Base-by-base conservation (phyloP, 2,888 invertebrate species). In the Alloscopus bannaensis region DNA sequence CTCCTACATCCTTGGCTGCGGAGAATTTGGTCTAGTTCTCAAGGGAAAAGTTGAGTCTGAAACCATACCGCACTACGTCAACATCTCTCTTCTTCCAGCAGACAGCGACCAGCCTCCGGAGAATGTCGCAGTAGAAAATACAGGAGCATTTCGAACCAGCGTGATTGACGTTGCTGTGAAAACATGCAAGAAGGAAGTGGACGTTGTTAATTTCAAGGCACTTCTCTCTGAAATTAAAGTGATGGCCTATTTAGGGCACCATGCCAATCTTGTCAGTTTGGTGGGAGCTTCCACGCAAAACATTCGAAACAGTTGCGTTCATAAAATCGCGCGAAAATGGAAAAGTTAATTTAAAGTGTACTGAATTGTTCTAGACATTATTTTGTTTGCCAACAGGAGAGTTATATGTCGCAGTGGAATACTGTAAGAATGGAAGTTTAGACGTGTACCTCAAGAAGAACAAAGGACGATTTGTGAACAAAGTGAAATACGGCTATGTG, bases 171-270 rank as follows among this genome's bases (percentile, higher is more conserved):
- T 83, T 3, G 83, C 83, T 1, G 72, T 83, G 2, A 83, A 83
- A 59, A 70, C 72, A 8, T 66, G 72, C 28, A 79, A 77, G 22
- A 71, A 52, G 24, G 65, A 70, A 55, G 50, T 76, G 26, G 81
- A 76, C 16, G 66, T 76, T 8, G 20, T n/a, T 6, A 68, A 62
- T 29, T 83, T 83, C 60, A 83, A 83, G 45, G 73, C 80, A 3
- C 45, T 83, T 42, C 73, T 83, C 0, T 72, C 80, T 20, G 83
- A 83, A 73, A 45, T 83, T 2, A 83, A 83, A 64, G 79, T 83
- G 18, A 83, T 83, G 83, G 76, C 77, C 6, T 47, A 77, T 55
- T 50, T 83, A 11, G 83, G 83, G 1, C 36, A 20, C n/a, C 83
- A 83, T 59, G 36, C 69, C 13, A 83, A 83, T 36, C 68, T 83